These are phyloP conservation scores for Timema cristinae DNA, from an alignment of 2,888 invertebrate genomes.

Conservation along the genomic window DNA sequence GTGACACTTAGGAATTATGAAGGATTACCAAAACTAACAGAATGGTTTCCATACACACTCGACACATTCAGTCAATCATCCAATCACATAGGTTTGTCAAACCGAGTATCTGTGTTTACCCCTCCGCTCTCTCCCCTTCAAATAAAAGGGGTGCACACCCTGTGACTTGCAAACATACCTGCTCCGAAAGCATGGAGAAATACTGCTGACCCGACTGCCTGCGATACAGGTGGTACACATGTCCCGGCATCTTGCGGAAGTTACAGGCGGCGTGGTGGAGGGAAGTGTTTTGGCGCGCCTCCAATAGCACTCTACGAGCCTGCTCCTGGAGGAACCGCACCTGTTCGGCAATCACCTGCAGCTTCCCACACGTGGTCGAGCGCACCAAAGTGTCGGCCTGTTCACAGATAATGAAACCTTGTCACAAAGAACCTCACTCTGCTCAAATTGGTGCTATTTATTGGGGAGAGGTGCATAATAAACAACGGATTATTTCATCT, in stretches of 20 bases:
- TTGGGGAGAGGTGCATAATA: slow-evolving; percentile 31
- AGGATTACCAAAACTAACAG: no score
- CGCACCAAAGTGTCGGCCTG: slow-evolving; percentile 58
- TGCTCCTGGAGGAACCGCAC: slow-evolving; percentile 63
- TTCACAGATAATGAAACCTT: no score
- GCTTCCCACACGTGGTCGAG: slow-evolving; percentile 58
- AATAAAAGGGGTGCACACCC: no score
- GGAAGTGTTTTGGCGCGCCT: slow-evolving; percentile 54
- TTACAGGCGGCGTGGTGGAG: slow-evolving; percentile 71
- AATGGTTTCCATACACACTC: no score
- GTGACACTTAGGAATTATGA: no score
- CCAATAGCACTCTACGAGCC: slow-evolving; percentile 56
- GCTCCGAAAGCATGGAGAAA: slow-evolving; percentile 69
- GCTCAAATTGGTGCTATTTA: no score
- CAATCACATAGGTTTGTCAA: no score
- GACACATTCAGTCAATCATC: no score
- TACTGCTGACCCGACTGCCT: slow-evolving; percentile 61
- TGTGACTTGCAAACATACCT: slow-evolving; percentile 45
- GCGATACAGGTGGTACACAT: slow-evolving; percentile 66
- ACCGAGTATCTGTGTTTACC: no score
- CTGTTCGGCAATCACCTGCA: slow-evolving; percentile 67
- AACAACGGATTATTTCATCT: background rate
- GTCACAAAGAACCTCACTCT: no score
- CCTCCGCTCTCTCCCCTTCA: no score
- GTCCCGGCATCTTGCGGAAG: slow-evolving; percentile 66